Percentiles rank a stretch among this genome's conserved stretches.
phyloP scores from a whole-genome alignment of 2,888 invertebrate genomes.

The Lithophane leautieri region DNA sequence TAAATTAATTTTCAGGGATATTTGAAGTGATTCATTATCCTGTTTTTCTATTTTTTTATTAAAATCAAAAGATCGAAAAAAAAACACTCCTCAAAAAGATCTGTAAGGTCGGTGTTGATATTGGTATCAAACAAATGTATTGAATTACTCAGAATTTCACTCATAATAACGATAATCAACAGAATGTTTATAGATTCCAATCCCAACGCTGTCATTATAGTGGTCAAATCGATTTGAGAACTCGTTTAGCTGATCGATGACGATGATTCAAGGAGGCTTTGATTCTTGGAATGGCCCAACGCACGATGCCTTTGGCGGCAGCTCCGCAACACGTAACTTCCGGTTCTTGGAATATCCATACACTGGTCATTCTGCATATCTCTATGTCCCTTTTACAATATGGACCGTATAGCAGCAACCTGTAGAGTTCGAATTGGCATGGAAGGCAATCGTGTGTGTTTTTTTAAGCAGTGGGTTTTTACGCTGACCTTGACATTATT shows the following conservation, averaged over 20 bases:
- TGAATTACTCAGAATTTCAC: slow-evolving; percentile 1
- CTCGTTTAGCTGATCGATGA: slow-evolving; percentile 49
- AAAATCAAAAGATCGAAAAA: neutral
- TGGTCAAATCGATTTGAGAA: slow-evolving; percentile 46
- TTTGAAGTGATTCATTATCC: slow-evolving; percentile 27
- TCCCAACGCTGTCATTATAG: slow-evolving; percentile 24
- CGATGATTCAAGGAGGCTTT: slow-evolving; percentile 61
- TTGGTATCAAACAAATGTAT: slow-evolving; percentile 6
- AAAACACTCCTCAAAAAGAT: neutral
- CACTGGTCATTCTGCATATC: slow-evolving; percentile 45
- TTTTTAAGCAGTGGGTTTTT: slow-evolving; percentile 60
- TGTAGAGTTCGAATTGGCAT: slow-evolving; percentile 21
- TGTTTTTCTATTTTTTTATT: slow-evolving; percentile 42
- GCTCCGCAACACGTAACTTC: slow-evolving; percentile 65
- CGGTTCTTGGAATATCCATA: slow-evolving; percentile 64
- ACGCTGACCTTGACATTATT: slow-evolving; percentile 70
- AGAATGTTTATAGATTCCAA: slow-evolving; percentile 21
- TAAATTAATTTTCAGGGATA: slow-evolving; percentile 36
- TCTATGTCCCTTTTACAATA: slow-evolving; percentile 6
- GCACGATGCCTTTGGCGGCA: slow-evolving; percentile 57
- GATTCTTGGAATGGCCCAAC: slow-evolving; percentile 66
- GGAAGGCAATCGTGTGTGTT: slow-evolving; percentile 1
- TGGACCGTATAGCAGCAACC: neutral
- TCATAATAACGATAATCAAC: slow-evolving; percentile 1
- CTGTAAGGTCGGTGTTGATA: neutral